Percentiles rank a stretch among this genome's conserved stretches.
phyloP scores from a whole-genome alignment of 2,888 invertebrate genomes.

The Stramonita haemastoma region DNA sequence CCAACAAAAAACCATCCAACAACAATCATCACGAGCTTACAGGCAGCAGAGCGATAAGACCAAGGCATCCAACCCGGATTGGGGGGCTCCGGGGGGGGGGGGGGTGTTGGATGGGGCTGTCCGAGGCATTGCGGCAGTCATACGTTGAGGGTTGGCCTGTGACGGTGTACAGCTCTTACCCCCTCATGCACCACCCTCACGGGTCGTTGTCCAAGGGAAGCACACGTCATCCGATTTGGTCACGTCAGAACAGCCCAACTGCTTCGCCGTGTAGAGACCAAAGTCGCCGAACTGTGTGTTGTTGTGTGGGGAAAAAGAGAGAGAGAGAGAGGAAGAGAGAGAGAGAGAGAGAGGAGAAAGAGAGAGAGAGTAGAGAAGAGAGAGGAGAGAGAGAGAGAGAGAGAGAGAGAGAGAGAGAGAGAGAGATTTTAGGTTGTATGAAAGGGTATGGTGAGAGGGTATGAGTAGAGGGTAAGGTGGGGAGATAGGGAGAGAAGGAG shows the following conservation, averaged over 20 bases:
- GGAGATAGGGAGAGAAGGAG: no score
- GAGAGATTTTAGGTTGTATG: no score
- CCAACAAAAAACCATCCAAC: background rate
- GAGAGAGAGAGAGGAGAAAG: background rate
- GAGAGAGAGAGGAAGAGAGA: background rate
- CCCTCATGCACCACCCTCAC: constrained; percentile 57
- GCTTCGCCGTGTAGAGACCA: constrained; percentile 50
- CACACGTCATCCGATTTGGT: constrained; percentile 50
- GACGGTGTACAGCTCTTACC: constrained; percentile 35
- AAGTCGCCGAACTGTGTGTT: constrained; percentile 42
- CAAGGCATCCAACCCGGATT: constrained; percentile 53
- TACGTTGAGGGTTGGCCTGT: constrained; percentile 44
- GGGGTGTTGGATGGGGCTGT: constrained; percentile 48
- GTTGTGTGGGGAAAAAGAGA: background rate
- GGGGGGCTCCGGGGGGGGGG: constrained; percentile 51
- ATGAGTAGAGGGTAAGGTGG: no score
- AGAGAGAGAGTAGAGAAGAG: background rate
- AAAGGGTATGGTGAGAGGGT: no score
- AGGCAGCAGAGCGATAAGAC: constrained; percentile 48
- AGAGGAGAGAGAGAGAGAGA: background rate
- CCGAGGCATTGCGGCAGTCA: constrained; percentile 43
- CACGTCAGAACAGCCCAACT: constrained; percentile 48
- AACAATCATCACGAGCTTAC: background rate
- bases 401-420: no score
- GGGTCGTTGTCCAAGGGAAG: constrained; percentile 57